Percentiles rank a stretch among this genome's conserved stretches.
Conservation (phyloP, 2,113 vertebrate species). For the Pelecanus crispus region DNA sequence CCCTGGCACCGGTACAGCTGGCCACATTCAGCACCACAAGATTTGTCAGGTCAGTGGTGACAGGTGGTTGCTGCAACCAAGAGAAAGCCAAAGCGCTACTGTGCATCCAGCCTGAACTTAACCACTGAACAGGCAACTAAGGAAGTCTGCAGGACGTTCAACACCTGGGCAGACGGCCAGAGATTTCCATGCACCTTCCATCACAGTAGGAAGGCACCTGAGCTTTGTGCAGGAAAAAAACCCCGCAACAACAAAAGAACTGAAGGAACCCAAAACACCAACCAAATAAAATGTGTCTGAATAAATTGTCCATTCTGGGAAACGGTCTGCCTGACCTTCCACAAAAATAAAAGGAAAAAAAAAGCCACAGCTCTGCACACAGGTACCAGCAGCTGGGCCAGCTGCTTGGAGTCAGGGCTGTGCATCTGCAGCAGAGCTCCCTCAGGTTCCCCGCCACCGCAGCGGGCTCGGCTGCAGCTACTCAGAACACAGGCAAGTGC, state of each 20-base stretch:
- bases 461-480: background rate
- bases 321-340: background rate
- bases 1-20: background rate
- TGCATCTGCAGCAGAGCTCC: background rate
- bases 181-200: background rate
- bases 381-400: background rate
- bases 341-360: background rate
- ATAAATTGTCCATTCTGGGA: background rate
- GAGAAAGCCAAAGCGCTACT: background rate
- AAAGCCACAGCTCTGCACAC: background rate
- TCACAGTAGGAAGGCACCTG: background rate
- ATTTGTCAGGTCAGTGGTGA: accelerated
- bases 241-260: background rate
- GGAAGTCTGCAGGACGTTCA: background rate
- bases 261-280: background rate
- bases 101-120: background rate
- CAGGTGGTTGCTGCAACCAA: background rate
- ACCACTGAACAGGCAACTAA: background rate
- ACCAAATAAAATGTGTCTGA: accelerated
- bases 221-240: background rate
- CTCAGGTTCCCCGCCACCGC: background rate
- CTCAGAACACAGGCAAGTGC: background rate
- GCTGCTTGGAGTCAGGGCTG: background rate
- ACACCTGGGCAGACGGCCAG: background rate
- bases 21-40: accelerated